Base-by-base conservation (phyloP, 2,113 vertebrate genomes). In the Pseudorhombus dupliciocellatus region DNA sequence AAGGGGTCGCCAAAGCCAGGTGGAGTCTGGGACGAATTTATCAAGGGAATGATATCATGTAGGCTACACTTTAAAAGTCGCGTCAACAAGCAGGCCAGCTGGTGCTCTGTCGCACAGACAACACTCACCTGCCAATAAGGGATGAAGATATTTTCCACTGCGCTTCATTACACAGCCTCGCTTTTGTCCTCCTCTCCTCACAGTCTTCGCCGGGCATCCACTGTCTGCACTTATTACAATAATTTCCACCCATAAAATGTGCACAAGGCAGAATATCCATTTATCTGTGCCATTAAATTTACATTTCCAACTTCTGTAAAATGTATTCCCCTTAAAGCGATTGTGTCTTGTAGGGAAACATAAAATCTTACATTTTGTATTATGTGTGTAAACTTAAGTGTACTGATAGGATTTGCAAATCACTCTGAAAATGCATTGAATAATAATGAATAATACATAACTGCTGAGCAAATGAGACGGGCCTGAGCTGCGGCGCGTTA, bases 11-110 rank as follows among this genome's bases (percentile, higher is more conserved):
- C 75, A 69, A 90, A 92, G 81, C 91, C 94, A 94, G 89, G 90
- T 90, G 92, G 93, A 93, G 89, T 84, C 83, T 84, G 79, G 88
- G 83, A 84, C 84, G 78, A 91, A 94, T 95, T 92, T 93, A 93
- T 94, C 93, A 94, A 84, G 91, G 85, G 90, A 82, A 50, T 81
- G 78, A 87, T 90, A 86, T 92, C 93, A 90, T 92, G 94, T 88
- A 89, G 92, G 83, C 73, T 40, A 3, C 62, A 92, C 92, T 92
- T 95, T 59, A 93, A 94, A 94, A 90, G 92, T 88, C 85, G 89
- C 91, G 87, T 93, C 94, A 95, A 82, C 81, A 80, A 89, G 90
- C 77, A 74, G 90, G 85, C 91, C 95, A 96, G 92, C 91, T 90
- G 92, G 75, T 87, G 60, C 83, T 63, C 72, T 25, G 61, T 70